These are phyloP conservation scores for Litoditis marina DNA, from an alignment of 2,888 invertebrate genomes.

Conservation along the genomic window DNA sequence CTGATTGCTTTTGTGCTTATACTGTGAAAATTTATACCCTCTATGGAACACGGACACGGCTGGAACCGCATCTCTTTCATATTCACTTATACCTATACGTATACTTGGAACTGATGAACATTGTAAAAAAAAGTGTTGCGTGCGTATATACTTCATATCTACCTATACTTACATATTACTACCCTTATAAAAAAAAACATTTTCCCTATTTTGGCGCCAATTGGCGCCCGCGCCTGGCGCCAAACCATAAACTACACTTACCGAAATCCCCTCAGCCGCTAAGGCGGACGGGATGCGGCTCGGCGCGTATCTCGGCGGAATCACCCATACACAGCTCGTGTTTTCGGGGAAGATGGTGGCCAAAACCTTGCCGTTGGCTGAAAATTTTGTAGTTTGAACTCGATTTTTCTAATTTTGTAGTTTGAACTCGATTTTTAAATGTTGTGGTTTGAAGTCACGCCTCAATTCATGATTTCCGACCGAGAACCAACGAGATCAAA, in stretches of 20 bases:
- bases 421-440: too few species aligned
- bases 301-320: constrained; percentile 59
- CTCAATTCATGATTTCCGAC: too few species aligned
- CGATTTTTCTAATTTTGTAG: too few species aligned
- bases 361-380: constrained; percentile 56
- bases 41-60: too few species aligned
- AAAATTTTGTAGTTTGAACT: too few species aligned
- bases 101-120: not conserved
- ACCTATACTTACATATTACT: not conserved
- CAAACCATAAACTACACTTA: too few species aligned
- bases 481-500: too few species aligned
- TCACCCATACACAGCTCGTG: constrained; percentile 55
- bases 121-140: not conserved
- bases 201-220: not conserved
- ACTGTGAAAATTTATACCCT: too few species aligned
- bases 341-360: constrained; percentile 57
- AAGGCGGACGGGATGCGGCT: constrained; percentile 54
- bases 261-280: constrained; percentile 45
- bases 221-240: too few species aligned
- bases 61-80: too few species aligned
- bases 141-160: not conserved
- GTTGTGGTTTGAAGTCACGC: too few species aligned
- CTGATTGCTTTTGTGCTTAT: too few species aligned
- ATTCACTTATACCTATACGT: not conserved
- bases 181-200: not conserved